These are phyloP conservation scores for Eretmodus cyanostictus DNA, from an alignment of 2,113 vertebrate species.

Conservation along the genomic window DNA sequence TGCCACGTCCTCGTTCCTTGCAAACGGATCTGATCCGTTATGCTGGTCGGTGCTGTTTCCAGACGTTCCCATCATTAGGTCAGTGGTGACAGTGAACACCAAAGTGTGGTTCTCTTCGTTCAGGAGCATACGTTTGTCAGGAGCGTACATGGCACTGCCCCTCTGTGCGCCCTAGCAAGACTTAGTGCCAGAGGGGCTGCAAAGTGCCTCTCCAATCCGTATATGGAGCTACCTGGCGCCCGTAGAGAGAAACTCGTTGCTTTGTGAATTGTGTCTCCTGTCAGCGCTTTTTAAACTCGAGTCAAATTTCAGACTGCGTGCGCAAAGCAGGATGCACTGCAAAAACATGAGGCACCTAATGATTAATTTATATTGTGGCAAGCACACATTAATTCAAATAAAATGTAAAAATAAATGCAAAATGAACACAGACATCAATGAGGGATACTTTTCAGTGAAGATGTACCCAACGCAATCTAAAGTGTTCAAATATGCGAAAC, in stretches of 20 bases:
- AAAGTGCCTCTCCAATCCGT: conserved; percentile 15
- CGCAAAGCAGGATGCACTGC: conserved; percentile 19
- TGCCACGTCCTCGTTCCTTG: conserved; percentile 85
- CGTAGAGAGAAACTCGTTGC: not conserved
- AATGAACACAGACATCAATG: not conserved
- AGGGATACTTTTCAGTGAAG: not conserved
- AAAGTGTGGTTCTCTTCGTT: conserved; percentile 29
- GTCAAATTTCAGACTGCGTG: conserved; percentile 35
- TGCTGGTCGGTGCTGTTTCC: conserved; percentile 27
- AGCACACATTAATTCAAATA: not conserved
- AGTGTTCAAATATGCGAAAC: not conserved
- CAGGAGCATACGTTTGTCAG: conserved; percentile 15
- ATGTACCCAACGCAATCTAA: not conserved
- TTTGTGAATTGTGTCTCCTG: conserved; percentile 5
- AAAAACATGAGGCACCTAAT: not conserved
- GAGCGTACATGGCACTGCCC: conserved; percentile 51
- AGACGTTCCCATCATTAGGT: conserved; percentile 23
- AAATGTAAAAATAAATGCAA: not conserved
- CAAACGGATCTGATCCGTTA: conserved; percentile 71
- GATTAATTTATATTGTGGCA: not conserved
- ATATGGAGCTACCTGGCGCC: conserved; percentile 31
- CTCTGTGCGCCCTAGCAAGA: conserved; percentile 16
- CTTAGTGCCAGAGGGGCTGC: conserved; percentile 15
- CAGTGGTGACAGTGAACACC: not conserved
- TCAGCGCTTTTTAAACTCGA: conserved; percentile 30